A percentile compares a stretch with the other conserved stretches of the same genome.
Conservation (phyloP, 1,140 invertebrate species). For the Zaprionus taronus region DNA sequence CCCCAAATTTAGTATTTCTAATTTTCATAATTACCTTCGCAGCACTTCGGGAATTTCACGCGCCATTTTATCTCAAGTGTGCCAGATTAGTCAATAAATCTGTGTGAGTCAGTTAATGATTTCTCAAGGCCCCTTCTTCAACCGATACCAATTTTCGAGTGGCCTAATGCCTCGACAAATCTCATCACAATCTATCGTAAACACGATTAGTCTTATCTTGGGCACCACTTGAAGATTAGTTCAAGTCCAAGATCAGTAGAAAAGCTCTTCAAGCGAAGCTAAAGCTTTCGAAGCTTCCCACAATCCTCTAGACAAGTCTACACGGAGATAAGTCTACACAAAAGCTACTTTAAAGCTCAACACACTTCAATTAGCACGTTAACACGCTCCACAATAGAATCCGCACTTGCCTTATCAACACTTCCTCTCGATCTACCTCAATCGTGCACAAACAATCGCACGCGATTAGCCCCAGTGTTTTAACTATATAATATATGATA, state of each 20-base stretch:
- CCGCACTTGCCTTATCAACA: conserved; percentile 27
- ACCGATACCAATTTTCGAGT: background rate
- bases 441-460: conserved; percentile 24
- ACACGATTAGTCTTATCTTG: conserved; percentile 13
- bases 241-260: background rate
- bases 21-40: background rate
- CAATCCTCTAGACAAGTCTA: conserved; percentile 15
- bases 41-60: background rate
- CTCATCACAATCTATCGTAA: background rate
- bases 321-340: conserved; percentile 15
- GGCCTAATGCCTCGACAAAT: conserved; percentile 7
- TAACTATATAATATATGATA: background rate
- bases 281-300: conserved; percentile 7
- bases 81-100: background rate
- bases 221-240: conserved; percentile 7
- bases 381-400: conserved; percentile 4
- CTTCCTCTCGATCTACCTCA: conserved; percentile 8
- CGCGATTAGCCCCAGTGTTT: background rate
- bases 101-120: background rate
- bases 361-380: conserved; percentile 22
- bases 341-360: conserved; percentile 31
- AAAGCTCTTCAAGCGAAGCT: conserved; percentile 11
- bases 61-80: background rate
- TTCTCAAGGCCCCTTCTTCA: background rate
- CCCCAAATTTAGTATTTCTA: background rate